These are phyloP conservation scores for Campopleginae sp. DNA, from an alignment of 2,888 invertebrate genomes.

Conservation along the genomic window DNA sequence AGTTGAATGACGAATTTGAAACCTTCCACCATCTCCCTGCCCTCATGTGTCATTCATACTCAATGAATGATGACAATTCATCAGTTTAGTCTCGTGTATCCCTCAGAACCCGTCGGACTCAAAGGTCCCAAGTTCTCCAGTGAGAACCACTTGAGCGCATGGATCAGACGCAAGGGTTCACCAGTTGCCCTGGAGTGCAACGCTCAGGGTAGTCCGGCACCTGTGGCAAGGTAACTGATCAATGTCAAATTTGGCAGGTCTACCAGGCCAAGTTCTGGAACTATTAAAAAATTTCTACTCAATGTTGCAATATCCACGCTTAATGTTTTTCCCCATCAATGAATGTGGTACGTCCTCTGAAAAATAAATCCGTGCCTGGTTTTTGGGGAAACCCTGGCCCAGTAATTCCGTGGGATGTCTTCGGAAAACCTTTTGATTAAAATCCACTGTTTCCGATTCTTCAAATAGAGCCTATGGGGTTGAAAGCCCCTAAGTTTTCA, in stretches of 20 bases:
- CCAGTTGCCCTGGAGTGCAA: conserved; percentile 88
- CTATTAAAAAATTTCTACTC: not conserved
- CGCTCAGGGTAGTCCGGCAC: conserved; percentile 90
- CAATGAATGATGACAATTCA: not conserved
- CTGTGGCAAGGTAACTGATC: conserved; percentile 88
- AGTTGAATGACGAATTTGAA: not conserved
- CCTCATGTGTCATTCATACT: not conserved
- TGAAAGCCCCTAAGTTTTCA: conserved; percentile 85
- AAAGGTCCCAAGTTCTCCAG: conserved; percentile 87
- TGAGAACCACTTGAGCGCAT: conserved; percentile 83
- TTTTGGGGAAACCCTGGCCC: conserved; percentile 62
- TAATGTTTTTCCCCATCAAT: not conserved
- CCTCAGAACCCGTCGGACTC: conserved; percentile 86
- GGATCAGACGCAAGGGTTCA: conserved; percentile 70
- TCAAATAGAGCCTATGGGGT: conserved; percentile 86
- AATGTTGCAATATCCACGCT: not conserved
- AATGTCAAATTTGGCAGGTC: not conserved
- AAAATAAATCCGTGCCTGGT: not conserved
- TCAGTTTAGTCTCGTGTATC: conserved; percentile 41
- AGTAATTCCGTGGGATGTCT: conserved; percentile 10
- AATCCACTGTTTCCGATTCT: conserved; percentile 1
- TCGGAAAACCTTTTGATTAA: not conserved
- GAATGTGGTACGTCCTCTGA: too few species aligned
- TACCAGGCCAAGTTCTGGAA: not conserved
- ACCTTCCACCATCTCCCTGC: conserved; percentile 3